Conservation (phyloP, 2,888 invertebrate genomes). For the Notocelia uddmanniana region DNA sequence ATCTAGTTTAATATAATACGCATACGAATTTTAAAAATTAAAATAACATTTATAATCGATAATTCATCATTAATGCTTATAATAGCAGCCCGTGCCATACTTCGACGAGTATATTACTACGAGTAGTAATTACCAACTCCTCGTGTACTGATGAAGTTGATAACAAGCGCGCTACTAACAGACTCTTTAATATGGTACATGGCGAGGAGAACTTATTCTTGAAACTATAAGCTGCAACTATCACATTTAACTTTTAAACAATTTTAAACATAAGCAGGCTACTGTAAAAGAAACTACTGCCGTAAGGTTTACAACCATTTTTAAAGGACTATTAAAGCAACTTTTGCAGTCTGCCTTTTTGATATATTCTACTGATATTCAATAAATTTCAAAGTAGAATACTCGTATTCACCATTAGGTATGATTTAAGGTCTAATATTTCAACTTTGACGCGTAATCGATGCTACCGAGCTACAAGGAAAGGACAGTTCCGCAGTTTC, state of each 20-base stretch:
- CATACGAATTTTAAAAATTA: too few species aligned
- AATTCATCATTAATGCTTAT: too few species aligned
- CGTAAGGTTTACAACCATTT: constrained; percentile 47
- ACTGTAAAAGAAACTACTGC: constrained; percentile 47
- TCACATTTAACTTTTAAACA: constrained; percentile 36
- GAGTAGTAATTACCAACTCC: constrained; percentile 40
- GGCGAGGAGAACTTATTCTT: constrained; percentile 34
- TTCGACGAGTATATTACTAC: constrained; percentile 34
- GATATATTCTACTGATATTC: constrained; percentile 71
- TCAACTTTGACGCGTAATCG: constrained; percentile 73
- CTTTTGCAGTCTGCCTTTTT: constrained; percentile 63
- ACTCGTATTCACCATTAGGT: constrained; percentile 80
- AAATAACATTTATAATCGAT: too few species aligned
- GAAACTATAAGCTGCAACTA: constrained; percentile 33
- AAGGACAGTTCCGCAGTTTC: constrained; percentile 57
- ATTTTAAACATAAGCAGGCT: constrained; percentile 33
- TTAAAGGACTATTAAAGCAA: constrained; percentile 56
- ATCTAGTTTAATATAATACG: too few species aligned
- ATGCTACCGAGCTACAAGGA: constrained; percentile 65
- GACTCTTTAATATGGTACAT: constrained; percentile 44
- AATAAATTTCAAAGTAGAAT: constrained; percentile 76
- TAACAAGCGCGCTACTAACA: constrained; percentile 42
- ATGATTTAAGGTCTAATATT: constrained; percentile 77
- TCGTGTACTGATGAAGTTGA: constrained; percentile 38
- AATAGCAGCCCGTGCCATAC: constrained; percentile 25